phyloP scores from a whole-genome alignment of 1,140 invertebrate species.

The Aphelenchoides besseyi region DNA sequence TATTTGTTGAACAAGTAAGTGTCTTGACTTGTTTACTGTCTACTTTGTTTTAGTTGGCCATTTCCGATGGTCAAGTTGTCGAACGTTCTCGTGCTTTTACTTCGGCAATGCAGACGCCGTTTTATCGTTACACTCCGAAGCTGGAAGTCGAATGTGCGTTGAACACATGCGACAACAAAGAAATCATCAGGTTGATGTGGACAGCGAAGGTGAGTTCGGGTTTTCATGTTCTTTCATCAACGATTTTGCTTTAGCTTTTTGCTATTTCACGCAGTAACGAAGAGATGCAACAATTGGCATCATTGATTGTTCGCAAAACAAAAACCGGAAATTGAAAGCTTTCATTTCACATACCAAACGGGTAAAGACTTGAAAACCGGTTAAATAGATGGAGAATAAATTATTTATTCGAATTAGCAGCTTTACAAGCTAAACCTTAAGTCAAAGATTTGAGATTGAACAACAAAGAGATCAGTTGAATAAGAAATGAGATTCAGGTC shows the following conservation, averaged over 20 bases:
- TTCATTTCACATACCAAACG: not conserved
- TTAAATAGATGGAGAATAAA: too few species aligned
- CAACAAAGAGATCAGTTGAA: not conserved
- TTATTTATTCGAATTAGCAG: not conserved
- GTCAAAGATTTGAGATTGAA: slow-evolving; percentile 7
- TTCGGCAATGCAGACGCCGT: slow-evolving; percentile 25
- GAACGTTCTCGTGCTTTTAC: slow-evolving; percentile 25
- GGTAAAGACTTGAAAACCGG: too few species aligned
- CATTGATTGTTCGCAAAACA: too few species aligned
- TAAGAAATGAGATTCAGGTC: slow-evolving; percentile 7
- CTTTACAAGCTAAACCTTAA: not conserved
- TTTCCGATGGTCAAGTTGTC: slow-evolving; percentile 43
- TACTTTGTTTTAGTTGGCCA: slow-evolving; percentile 19
- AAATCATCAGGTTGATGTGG: slow-evolving; percentile 38
- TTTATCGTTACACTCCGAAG: slow-evolving; percentile 35
- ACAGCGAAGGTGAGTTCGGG: slow-evolving; percentile 22
- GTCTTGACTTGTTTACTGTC: slow-evolving; percentile 13
- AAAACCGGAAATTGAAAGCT: not conserved
- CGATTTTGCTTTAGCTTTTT: not conserved
- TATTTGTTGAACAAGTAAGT: slow-evolving; percentile 40
- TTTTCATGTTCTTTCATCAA: not conserved
- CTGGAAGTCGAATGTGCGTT: slow-evolving; percentile 30
- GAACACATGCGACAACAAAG: slow-evolving; percentile 30
- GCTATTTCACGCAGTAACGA: not conserved
- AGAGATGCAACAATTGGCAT: slow-evolving; percentile 1